Base-by-base conservation (phyloP, 2,113 vertebrate genomes). In the Amia ocellicauda region DNA sequence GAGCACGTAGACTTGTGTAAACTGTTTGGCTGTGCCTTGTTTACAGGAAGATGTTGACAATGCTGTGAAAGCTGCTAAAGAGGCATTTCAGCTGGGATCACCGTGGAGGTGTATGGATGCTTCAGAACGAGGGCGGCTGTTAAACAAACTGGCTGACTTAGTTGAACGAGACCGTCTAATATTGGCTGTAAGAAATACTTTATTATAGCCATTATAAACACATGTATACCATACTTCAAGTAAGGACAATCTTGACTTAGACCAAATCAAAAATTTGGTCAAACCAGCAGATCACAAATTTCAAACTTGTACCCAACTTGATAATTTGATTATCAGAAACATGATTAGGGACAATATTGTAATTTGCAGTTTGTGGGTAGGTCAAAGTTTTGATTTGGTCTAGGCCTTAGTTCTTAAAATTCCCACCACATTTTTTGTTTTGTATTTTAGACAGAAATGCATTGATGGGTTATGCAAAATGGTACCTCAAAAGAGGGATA, bases 31-130 rank as follows among this genome's bases (percentile, higher is more conserved):
- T 29, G 1, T 27, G 10, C 8, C 59, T 45, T 22, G 2, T 17
- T n/a, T 47, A 2, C 64, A 95, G 93, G 90, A 79, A 0, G 91
- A 94, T 55, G 41, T 95, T 8, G 83, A 95, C 64, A 88, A 87
- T 65, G 93, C 93, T 20, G 93, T 95, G 50, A 80, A 83, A 76
- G 91, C 88, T n/a, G 93, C 93, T 28, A 86, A 90, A 49, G 78
- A 87, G 23, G 91, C 93, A 69, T 94, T 95, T 66, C 87, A 93
- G 78, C 63, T 88, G 2, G 93, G 91, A 2, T 95, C 93, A 13
- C 71, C 80, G 27, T 95, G 93, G 93, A 86, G 93, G 17, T 91
- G 85, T 2, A 91, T 93, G 90, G 91, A 94, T 64, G 92, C 93
- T 73, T 95, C 93, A 0, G 85, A 89, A 62, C 70, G 93, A 60